Percentiles rank a stretch among this genome's conserved stretches.
Conservation (phyloP, 2,113 vertebrate species). For the Pelmatolapia mariae region DNA sequence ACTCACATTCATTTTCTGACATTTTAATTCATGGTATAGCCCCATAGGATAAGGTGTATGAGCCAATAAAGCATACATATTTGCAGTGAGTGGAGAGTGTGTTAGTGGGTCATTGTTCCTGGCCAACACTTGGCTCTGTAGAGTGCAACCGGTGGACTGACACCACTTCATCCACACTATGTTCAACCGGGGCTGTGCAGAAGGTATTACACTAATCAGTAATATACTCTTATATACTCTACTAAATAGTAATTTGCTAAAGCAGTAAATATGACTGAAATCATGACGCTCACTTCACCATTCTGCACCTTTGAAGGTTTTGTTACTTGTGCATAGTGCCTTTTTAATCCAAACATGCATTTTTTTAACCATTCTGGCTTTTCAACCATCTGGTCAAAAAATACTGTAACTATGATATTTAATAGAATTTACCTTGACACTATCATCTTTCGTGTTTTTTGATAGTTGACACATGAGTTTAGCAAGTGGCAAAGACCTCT, state of each 20-base stretch:
- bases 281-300: neutral
- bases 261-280: neutral
- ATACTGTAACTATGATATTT: neutral
- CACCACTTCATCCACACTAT: neutral
- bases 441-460: rapidly evolving
- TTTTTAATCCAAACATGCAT: neutral
- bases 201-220: neutral
- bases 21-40: neutral
- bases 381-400: neutral
- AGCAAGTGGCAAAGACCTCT: neutral
- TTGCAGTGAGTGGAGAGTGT: neutral
- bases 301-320: neutral
- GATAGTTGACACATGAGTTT: neutral
- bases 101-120: neutral
- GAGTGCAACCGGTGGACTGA: rapidly evolving
- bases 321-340: neutral
- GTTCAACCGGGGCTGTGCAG: neutral
- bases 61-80: neutral
- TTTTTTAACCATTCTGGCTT: neutral
- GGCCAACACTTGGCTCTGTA: neutral
- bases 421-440: neutral
- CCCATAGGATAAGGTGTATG: neutral
- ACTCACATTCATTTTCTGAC: neutral
- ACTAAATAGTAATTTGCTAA: neutral
- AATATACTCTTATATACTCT: neutral